A percentile compares a stretch with the other conserved stretches of the same genome.
Conservation (phyloP, 2,797 vertebrate genomes). For the Argentina silus region DNA sequence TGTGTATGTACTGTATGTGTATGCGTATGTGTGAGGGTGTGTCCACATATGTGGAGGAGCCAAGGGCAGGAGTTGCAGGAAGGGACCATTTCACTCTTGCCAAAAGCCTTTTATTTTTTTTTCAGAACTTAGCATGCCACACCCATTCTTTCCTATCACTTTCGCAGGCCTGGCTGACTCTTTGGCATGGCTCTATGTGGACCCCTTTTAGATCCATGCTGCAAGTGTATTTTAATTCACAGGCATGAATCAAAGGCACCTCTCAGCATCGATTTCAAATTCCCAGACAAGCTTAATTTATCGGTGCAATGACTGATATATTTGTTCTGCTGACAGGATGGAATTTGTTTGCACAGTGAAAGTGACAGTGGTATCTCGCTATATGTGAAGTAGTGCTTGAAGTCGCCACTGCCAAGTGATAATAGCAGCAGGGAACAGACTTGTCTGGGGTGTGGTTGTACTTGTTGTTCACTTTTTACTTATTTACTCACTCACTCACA, state of each 20-base stretch:
- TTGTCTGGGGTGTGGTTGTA: not conserved
- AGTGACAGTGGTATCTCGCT: not conserved
- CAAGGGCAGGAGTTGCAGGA: slow-evolving; percentile 30
- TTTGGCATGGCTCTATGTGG: slow-evolving; percentile 36
- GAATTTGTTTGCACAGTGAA: slow-evolving; percentile 27
- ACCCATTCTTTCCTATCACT: slow-evolving; percentile 33
- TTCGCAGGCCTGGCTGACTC: slow-evolving; percentile 31
- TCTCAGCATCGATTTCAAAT: slow-evolving; percentile 27
- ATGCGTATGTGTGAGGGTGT: slow-evolving; percentile 25
- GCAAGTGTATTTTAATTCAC: slow-evolving; percentile 25
- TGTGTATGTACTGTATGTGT: not conserved
- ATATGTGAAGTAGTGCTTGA: not conserved
- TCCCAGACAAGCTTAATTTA: slow-evolving; percentile 24
- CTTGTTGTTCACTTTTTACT: slow-evolving; percentile 20
- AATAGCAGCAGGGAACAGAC: slow-evolving; percentile 2
- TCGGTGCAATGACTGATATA: slow-evolving; percentile 28
- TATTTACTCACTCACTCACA: slow-evolving; percentile 28
- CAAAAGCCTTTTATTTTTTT: slow-evolving; percentile 24
- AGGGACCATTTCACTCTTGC: slow-evolving; percentile 25
- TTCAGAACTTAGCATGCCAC: slow-evolving; percentile 34
- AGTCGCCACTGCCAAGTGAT: slow-evolving; percentile 3
- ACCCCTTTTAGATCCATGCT: slow-evolving; percentile 35
- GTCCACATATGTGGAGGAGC: slow-evolving; percentile 26
- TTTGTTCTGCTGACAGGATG: slow-evolving; percentile 30
- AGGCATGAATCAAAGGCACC: slow-evolving; percentile 23